A percentile compares a stretch with the other conserved stretches of the same genome.
Evolutionary conservation across 2,888 invertebrate species (phyloP).

Genomic region (Rhyacophila evoluta): DNA sequence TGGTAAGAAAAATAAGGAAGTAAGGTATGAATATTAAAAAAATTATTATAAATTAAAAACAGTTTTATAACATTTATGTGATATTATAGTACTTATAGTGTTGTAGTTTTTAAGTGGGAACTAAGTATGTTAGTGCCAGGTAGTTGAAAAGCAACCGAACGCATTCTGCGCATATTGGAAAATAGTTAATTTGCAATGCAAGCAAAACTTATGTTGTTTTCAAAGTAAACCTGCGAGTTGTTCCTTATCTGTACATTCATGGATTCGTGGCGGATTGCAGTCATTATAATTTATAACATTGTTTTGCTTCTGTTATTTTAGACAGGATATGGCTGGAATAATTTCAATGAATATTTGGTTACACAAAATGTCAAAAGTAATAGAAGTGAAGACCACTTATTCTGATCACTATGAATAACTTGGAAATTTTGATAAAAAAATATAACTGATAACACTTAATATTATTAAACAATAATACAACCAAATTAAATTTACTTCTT

Average conservation of each 20-base stretch:
- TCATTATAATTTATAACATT: conserved; percentile 2
- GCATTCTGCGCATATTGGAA: background rate
- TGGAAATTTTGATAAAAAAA: no score
- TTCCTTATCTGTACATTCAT: background rate
- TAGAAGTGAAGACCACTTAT: no score
- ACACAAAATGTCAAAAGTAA: no score
- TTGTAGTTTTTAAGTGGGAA: background rate
- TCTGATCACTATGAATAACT: no score
- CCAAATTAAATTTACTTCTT: no score
- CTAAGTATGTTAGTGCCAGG: background rate
- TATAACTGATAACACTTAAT: no score
- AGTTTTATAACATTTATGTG: background rate
- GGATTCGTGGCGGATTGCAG: background rate
- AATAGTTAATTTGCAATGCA: background rate
- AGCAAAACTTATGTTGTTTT: background rate
- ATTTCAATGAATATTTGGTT: background rate
- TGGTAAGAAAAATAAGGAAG: background rate
- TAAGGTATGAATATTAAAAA: background rate
- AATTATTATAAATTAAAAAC: background rate
- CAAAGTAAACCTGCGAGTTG: background rate
- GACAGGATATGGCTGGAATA: background rate
- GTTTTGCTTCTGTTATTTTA: background rate
- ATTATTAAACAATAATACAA: no score
- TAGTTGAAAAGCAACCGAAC: background rate
- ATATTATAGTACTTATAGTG: background rate